Conservation (phyloP, 1,140 invertebrate genomes). For the Trichonephila clavata region DNA sequence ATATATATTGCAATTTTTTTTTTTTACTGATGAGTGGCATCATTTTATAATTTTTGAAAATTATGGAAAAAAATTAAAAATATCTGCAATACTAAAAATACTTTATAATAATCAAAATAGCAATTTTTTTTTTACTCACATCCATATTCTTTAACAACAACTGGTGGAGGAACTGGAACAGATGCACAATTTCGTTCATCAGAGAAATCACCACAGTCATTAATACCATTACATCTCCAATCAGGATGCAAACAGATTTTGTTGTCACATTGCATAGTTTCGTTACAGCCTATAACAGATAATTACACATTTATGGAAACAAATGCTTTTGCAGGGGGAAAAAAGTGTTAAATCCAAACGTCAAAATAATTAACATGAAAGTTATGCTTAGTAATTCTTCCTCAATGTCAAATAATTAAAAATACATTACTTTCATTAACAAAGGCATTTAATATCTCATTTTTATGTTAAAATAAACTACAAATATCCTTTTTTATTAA, state of each 20-base stretch:
- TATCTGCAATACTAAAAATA: no score
- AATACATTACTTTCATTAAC: no score
- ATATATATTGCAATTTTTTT: no score
- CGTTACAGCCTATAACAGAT: constrained; percentile 53
- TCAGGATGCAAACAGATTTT: constrained; percentile 77
- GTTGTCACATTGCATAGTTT: constrained; percentile 72
- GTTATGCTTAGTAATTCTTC: no score
- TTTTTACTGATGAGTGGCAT: background rate
- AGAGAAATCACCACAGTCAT: constrained; percentile 78
- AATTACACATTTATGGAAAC: background rate
- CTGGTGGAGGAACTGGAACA: constrained; percentile 34
- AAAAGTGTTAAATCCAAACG: no score
- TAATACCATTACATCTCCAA: constrained; percentile 77
- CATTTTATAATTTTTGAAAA: background rate
- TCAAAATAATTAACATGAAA: no score
- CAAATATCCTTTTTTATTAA: no score
- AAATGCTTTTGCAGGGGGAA: no score
- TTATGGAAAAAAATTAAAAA: background rate
- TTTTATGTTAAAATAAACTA: no score
- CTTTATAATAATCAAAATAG: background rate
- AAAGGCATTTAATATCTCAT: no score
- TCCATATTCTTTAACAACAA: background rate
- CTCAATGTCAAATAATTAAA: no score
- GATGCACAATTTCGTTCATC: constrained; percentile 77
- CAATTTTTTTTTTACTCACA: constrained; percentile 43